Evolutionary conservation across 2,797 vertebrate species (phyloP), one percentile per base, ranked within the genome.

Genomic region (Anisognathus igniventris): DNA sequence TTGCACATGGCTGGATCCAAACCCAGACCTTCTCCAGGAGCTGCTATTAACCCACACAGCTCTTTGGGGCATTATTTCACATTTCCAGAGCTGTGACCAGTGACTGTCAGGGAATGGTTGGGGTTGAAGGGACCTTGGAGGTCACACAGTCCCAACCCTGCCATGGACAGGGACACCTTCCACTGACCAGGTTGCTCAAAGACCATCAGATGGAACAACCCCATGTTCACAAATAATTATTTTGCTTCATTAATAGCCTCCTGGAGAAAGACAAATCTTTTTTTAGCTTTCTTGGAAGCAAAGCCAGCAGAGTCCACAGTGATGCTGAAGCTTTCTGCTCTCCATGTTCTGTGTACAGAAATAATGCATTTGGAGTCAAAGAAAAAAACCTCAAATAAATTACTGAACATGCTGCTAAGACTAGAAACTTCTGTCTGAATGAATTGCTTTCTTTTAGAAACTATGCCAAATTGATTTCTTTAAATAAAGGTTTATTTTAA

Each of bases 401-500:
- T 86, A 81, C 58, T 93, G 89, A 90, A 91, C 71, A 39, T 48
- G 80, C 40, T 90, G 71, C 72, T 75, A 56, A 72, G 50, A 91
- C 76, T 71, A 82, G 58, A 97, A 97, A 95, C 77, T 92, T 95
- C 77, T 95, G 74, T 95, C 73, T 97, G 74, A 95, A 95, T 3
- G 19, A 96, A 93, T 17, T 74, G 30, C 42, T 93, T 97, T 51
- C 51, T 73, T 96, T 95, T 17, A 94, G 95, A 97, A 92, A 96
- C 71, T 80, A 62, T 90, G 86, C 35, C 56, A 96, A 97, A 97
- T 93, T 93, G 91, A 94, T 96, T 96, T 89, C 47, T 96, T 95
- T 95, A 95, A 94, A 95, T 94, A 97, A 96, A 94, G 86, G 81
- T 96, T 98, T 97, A 93, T 97, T 97, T 97, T 98, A 97, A 97